Percentiles rank a stretch among this genome's conserved stretches.
phyloP scores from a whole-genome alignment of 2,888 invertebrate genomes.

The Cyaniris semiargus region DNA sequence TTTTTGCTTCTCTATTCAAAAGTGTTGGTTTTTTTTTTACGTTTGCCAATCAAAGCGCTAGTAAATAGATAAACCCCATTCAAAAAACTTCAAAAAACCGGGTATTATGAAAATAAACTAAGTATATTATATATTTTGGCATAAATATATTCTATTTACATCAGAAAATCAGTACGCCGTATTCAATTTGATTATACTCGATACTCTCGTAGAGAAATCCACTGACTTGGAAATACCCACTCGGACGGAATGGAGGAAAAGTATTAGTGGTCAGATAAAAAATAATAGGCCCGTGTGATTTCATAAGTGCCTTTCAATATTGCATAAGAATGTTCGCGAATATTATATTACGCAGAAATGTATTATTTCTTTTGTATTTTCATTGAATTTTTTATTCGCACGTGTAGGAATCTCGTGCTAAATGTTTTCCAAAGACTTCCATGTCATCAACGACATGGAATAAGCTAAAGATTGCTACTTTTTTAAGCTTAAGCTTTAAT shows the following conservation, averaged over 20 bases:
- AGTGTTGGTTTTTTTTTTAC: no score
- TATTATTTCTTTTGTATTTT: not conserved
- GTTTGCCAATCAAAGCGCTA: no score
- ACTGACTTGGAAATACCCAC: constrained; percentile 67
- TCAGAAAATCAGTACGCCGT: not conserved
- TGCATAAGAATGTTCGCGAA: not conserved
- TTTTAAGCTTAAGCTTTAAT: no score
- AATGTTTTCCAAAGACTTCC: no score
- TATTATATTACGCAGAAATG: not conserved
- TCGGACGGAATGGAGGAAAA: constrained; percentile 62
- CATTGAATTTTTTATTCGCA: not conserved
- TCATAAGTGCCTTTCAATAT: constrained; percentile 26
- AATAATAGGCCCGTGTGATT: constrained; percentile 42
- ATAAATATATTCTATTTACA: not conserved
- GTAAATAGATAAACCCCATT: no score
- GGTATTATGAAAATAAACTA: no score
- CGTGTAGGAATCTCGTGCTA: not conserved
- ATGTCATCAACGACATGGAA: no score
- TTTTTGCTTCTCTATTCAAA: no score
- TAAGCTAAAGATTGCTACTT: no score
- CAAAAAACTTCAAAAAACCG: no score
- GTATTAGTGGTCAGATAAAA: constrained; percentile 59
- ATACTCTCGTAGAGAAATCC: constrained; percentile 56
- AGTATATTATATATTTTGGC: not conserved
- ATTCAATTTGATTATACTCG: constrained; percentile 36